These are phyloP conservation scores for Musca vetustissima DNA, from an alignment of 1,140 invertebrate genomes.

Conservation along the genomic window DNA sequence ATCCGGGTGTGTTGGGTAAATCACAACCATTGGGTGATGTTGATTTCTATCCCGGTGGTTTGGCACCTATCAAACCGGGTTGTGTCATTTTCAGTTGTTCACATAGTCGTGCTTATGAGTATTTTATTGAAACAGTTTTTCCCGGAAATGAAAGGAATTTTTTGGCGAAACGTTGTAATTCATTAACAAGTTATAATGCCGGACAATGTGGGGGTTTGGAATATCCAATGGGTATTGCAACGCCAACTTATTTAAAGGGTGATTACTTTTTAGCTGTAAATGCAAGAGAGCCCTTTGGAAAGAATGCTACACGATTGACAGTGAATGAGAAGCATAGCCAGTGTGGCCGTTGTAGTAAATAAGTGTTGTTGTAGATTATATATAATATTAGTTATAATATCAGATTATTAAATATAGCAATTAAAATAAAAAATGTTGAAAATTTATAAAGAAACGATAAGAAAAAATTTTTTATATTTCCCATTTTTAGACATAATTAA, in stretches of 20 bases:
- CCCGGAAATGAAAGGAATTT: slow-evolving; percentile 42
- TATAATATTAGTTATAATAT: no score
- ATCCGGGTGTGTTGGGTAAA: slow-evolving; percentile 66
- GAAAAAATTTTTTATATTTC: no score
- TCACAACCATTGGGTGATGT: slow-evolving; percentile 59
- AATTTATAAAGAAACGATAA: no score
- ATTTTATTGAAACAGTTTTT: slow-evolving; percentile 64
- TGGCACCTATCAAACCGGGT: slow-evolving; percentile 56
- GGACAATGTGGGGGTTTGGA: slow-evolving; percentile 29
- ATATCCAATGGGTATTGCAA: slow-evolving; percentile 44
- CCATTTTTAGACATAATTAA: no score
- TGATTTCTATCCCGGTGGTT: slow-evolving; percentile 71
- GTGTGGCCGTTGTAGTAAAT: no score
- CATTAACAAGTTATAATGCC: slow-evolving; percentile 33
- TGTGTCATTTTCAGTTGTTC: slow-evolving; percentile 64
- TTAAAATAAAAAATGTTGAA: no score
- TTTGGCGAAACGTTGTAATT: slow-evolving; percentile 38
- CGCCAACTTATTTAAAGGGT: slow-evolving; percentile 35
- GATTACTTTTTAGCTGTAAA: slow-evolving; percentile 44
- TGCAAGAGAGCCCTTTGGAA: slow-evolving; percentile 39
- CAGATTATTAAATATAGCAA: no score
- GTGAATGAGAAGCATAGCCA: no score
- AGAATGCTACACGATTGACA: slow-evolving; percentile 4
- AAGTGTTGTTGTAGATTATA: no score
- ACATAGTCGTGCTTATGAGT: slow-evolving; percentile 63